Percentiles rank a stretch among this genome's conserved stretches.
phyloP scores from a whole-genome alignment of 1,140 invertebrate species.

The Caerostris extrusa region DNA sequence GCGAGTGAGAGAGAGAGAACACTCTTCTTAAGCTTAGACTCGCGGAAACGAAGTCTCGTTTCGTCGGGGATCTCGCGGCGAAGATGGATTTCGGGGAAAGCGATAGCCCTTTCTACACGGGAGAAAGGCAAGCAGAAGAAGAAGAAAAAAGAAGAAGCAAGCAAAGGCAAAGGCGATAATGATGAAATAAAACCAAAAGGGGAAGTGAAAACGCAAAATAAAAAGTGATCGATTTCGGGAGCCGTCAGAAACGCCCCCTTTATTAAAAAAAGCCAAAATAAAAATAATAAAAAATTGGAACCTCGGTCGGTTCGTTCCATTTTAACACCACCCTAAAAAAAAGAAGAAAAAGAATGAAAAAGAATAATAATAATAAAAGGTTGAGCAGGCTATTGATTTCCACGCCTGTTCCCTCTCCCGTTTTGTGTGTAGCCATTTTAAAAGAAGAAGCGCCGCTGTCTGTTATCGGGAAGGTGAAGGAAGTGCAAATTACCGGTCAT shows the following conservation, averaged over 20 bases:
- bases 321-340: slow-evolving; percentile 23
- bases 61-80: neutral
- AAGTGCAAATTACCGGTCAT: slow-evolving; percentile 73
- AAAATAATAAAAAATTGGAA: neutral
- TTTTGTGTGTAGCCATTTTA: slow-evolving; percentile 60
- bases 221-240: slow-evolving; percentile 69
- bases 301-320: slow-evolving; percentile 8
- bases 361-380: neutral
- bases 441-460: slow-evolving; percentile 46
- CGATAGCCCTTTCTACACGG: neutral
- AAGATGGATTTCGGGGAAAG: slow-evolving; percentile 52
- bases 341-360: neutral
- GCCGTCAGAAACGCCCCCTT: slow-evolving; percentile 63
- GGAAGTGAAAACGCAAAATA: slow-evolving; percentile 34
- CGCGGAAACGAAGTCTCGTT: slow-evolving; percentile 62
- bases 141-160: neutral
- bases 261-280: slow-evolving; percentile 35
- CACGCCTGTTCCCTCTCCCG: neutral
- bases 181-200: slow-evolving; percentile 69
- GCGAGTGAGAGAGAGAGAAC: neutral
- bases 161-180: slow-evolving; percentile 43
- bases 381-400: slow-evolving; percentile 56
- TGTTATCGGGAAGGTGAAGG: slow-evolving; percentile 61
- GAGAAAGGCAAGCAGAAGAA: neutral
- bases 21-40: slow-evolving; percentile 55